Evolutionary conservation across 2,888 invertebrate genomes (phyloP).

Genomic region (Macaria liturata): DNA sequence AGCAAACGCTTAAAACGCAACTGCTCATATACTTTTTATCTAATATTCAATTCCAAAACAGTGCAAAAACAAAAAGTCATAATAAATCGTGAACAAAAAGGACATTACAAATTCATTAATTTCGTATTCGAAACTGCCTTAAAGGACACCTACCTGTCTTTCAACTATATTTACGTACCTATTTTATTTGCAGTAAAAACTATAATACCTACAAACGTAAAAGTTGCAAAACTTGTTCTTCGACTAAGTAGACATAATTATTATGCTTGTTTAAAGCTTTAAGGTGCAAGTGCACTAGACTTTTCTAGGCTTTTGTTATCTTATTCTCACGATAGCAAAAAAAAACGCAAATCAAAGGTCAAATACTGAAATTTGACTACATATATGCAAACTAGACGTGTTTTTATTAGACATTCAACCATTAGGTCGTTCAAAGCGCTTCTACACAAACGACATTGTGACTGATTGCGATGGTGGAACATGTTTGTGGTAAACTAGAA

Average conservation of each 20-base stretch:
- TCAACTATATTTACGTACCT: constrained; percentile 12
- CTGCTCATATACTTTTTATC: neutral
- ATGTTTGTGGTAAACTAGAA: too few relatives aligned
- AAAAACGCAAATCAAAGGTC: too few relatives aligned
- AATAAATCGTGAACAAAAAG: constrained; percentile 1
- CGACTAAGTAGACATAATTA: constrained; percentile 12
- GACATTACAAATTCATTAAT: constrained; percentile 5
- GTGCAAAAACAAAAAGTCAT: neutral
- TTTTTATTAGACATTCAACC: too few relatives aligned
- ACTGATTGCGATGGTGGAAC: too few relatives aligned
- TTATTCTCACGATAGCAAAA: neutral
- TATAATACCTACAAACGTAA: constrained; percentile 13
- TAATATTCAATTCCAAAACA: neutral
- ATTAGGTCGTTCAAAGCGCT: too few relatives aligned
- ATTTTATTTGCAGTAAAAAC: constrained; percentile 17
- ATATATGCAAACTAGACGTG: too few relatives aligned
- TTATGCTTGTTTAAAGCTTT: constrained; percentile 11
- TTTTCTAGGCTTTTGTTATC: neutral
- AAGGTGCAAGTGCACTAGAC: neutral
- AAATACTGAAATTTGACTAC: too few relatives aligned
- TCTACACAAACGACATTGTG: too few relatives aligned
- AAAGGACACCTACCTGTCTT: constrained; percentile 14
- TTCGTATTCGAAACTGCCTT: constrained; percentile 4
- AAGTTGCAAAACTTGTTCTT: constrained; percentile 26
- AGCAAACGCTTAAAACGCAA: neutral